Base-by-base conservation (phyloP, 2,113 vertebrate genomes). In the Phalacrocorax pelagicus region DNA sequence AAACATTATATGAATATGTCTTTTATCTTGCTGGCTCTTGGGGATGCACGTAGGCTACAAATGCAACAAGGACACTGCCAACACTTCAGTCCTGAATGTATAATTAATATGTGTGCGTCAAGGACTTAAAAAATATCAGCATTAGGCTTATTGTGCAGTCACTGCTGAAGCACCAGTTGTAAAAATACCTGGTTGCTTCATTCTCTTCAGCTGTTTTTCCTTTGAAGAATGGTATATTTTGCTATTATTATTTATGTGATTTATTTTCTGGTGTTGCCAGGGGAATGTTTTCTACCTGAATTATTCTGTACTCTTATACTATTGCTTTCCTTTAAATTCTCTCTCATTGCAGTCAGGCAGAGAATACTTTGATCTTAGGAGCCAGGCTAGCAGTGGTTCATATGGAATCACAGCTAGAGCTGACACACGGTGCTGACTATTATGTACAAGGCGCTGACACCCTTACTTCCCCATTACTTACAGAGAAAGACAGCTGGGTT, bases 211-310 rank as follows among this genome's bases (percentile, higher is more conserved):
- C 84, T 94, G 54, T 89, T 70, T 96, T 97, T 96, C 79, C 92
- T 96, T 94, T 93, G 88, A 97, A 97, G 88, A 97, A 84, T 79
- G 75, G 69, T 95, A 10, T 95, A 77, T 96, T 96, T 97, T 90
- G 63, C 86, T 49, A 58, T 90, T 95, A 95, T 90, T 94, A 88
- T 97, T 95, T 91, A 94, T 81, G 71, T 91, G 77, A 95, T 91
- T 95, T 94, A 88, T 94, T 95, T 96, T 94, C 92, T 96, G 81
- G 92, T 81, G 93, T 91, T 95, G 90, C 93, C 78, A 79, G 91
- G 73, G 93, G 86, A 96, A 95, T 96, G 70, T 96, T 95, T 97
- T 91, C 46, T 92, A 81, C 78, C 81, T 96, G 84, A 91, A 81
- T 91, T 94, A 96, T 91, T 95, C 81, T 85, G 63, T 93, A 52